Base-by-base conservation (phyloP, 2,113 vertebrate genomes). In the Acinonyx jubatus region DNA sequence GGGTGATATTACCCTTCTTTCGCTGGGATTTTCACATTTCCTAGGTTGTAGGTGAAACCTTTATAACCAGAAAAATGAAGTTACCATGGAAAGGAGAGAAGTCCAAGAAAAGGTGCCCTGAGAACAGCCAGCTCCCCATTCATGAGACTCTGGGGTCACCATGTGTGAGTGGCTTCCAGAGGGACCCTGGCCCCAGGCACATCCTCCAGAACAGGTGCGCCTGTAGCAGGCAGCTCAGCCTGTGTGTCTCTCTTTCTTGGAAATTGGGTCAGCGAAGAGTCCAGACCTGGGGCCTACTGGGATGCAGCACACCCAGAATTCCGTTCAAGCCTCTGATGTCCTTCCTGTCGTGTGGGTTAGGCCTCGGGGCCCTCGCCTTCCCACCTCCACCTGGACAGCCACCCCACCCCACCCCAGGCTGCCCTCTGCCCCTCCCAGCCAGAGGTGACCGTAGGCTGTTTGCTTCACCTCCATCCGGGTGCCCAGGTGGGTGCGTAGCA, bases 301-400 rank as follows among this genome's bases (percentile, higher is more conserved):
- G 69, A 19, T 52, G 13, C 41, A 0, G 33, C 5, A 1, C 45
- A 55, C 36, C 1, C 4, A 38, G 38, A 80, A 63, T 84, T 74
- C 55, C 1, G 0, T 38, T 10, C 41, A 33, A 0, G 55, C 55
- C 45, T 50, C 66, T 13, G 12, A 78, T 31, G 71, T 73, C 61
- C 31, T 61, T 65, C 8, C 50, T 52, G 3, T 4, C 31, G n/a
- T 5, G 0, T 11, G 0, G 0, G 31, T 19, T 48, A 0, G 13
- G 57, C 87, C 83, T 45, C 7, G 7, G 74, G 38, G 69, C 9
- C 76, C 50, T 78, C 10, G 5, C 25, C 63, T 63, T n/a, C 66
- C 74, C 55, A 11, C 68, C 9, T 65, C 23, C 8, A 11, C n/a
- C 50, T 21, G 82, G 50, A 88, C 9, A 29, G 50, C 50, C 23